Evolutionary conservation across 2,888 invertebrate genomes (phyloP).

Genomic region (Tachina fera): DNA sequence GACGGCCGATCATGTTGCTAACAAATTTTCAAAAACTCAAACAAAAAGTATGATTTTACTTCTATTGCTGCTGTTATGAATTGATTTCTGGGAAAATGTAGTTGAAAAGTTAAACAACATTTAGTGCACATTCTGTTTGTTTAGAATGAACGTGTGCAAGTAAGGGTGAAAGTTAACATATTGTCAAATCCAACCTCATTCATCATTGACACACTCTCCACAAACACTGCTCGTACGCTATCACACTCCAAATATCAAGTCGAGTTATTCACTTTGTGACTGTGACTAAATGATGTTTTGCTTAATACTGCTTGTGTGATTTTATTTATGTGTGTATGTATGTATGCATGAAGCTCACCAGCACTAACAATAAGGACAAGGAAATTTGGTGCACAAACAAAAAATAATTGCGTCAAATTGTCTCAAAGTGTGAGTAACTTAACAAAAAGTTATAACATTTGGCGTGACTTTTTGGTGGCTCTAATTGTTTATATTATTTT

Average conservation of each 20-base stretch:
- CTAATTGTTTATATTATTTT: constrained; percentile 45
- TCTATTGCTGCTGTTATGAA: constrained; percentile 20
- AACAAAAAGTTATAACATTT: constrained; percentile 41
- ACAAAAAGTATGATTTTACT: constrained; percentile 41
- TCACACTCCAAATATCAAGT: constrained; percentile 43
- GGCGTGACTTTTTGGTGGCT: constrained; percentile 2
- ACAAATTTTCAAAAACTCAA: constrained; percentile 37
- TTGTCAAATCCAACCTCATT: constrained; percentile 59
- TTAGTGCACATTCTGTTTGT: constrained; percentile 9
- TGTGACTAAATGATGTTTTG: constrained; percentile 56
- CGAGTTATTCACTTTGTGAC: constrained; percentile 51
- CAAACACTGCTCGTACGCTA: constrained; percentile 16
- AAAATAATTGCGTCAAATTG: constrained; percentile 54
- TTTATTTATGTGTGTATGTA: background rate
- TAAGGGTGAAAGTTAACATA: background rate
- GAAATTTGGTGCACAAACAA: constrained; percentile 21
- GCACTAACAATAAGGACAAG: background rate
- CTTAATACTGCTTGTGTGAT: background rate
- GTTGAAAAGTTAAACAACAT: constrained; percentile 7
- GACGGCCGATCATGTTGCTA: constrained; percentile 28
- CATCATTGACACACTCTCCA: constrained; percentile 60
- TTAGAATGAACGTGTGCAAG: background rate
- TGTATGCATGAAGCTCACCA: background rate
- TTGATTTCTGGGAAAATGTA: background rate
- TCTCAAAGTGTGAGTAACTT: constrained; percentile 26